Evolutionary conservation across 1,140 invertebrate species (phyloP).

Genomic region (Drosophila nebulosa): DNA sequence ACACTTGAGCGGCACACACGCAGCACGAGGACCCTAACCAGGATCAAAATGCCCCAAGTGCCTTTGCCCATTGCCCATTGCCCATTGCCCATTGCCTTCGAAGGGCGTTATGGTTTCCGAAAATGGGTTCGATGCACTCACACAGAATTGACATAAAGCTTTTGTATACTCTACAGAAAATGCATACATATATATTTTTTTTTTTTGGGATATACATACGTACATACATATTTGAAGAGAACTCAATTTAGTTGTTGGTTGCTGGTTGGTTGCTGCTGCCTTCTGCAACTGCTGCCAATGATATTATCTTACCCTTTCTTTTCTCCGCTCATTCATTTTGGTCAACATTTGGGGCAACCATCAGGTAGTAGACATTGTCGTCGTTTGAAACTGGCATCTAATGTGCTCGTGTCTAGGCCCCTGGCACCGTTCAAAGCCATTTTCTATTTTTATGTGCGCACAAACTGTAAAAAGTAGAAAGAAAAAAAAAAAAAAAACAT

Average conservation of each 20-base stretch:
- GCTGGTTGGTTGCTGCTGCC: too few relatives aligned
- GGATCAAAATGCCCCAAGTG: not conserved
- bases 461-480: slow-evolving; percentile 78
- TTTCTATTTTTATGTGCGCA: slow-evolving; percentile 79
- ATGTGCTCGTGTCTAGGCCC: slow-evolving; percentile 58
- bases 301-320: not conserved
- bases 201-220: not conserved
- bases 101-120: not conserved
- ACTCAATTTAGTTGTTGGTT: not conserved
- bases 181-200: too few relatives aligned
- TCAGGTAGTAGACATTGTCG: slow-evolving; percentile 32
- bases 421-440: slow-evolving; percentile 61
- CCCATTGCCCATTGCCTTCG: not conserved
- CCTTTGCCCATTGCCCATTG: too few relatives aligned
- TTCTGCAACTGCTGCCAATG: not conserved
- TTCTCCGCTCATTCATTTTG: not conserved
- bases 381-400: slow-evolving; percentile 48
- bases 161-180: too few relatives aligned
- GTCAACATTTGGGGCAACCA: slow-evolving; percentile 64
- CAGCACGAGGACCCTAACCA: slow-evolving; percentile 8
- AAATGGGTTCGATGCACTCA: too few relatives aligned
- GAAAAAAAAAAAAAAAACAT: slow-evolving; percentile 64
- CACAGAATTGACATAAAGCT: too few relatives aligned
- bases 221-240: not conserved
- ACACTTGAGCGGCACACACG: slow-evolving; percentile 60